Evolutionary conservation across 2,797 vertebrate species (phyloP).

Genomic region (Lateolabrax maculatus): DNA sequence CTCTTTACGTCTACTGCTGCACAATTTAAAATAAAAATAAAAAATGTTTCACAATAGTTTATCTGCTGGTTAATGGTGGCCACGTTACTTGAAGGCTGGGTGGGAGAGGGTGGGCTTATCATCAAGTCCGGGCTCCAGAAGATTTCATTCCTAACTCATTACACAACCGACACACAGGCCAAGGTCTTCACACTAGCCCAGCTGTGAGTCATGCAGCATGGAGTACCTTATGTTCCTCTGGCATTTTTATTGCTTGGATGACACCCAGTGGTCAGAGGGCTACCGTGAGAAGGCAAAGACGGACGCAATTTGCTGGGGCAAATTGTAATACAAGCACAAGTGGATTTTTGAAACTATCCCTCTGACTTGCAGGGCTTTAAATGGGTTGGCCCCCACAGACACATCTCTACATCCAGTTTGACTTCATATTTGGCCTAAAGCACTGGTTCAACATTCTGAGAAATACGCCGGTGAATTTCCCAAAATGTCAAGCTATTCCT

Average conservation of each 20-base stretch:
- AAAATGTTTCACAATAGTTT: no score
- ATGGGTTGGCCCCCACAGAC: background rate
- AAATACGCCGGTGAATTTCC: no score
- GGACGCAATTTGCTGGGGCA: constrained; percentile 1
- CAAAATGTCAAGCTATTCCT: background rate
- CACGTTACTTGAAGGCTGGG: background rate
- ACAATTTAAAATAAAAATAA: no score
- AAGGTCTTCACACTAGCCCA: constrained; percentile 71
- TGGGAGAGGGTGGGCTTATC: constrained; percentile 17
- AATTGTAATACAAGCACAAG: constrained; percentile 18
- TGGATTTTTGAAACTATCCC: background rate
- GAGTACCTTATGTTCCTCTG: constrained; percentile 55
- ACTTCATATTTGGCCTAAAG: background rate
- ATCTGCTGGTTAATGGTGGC: background rate
- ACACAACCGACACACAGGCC: constrained; percentile 68
- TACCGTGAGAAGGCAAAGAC: constrained; percentile 47
- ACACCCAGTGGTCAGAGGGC: constrained; percentile 85
- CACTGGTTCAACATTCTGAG: no score
- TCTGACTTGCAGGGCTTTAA: background rate
- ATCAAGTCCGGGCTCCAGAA: constrained; percentile 10
- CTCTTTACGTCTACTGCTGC: background rate
- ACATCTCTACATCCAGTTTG: background rate
- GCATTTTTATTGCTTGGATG: constrained; percentile 81
- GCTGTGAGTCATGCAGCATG: constrained; percentile 77
- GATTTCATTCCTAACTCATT: constrained; percentile 66